Percentiles rank a stretch among this genome's conserved stretches.
Conservation (phyloP, 2,797 vertebrate genomes). For the Anisognathus igniventris region DNA sequence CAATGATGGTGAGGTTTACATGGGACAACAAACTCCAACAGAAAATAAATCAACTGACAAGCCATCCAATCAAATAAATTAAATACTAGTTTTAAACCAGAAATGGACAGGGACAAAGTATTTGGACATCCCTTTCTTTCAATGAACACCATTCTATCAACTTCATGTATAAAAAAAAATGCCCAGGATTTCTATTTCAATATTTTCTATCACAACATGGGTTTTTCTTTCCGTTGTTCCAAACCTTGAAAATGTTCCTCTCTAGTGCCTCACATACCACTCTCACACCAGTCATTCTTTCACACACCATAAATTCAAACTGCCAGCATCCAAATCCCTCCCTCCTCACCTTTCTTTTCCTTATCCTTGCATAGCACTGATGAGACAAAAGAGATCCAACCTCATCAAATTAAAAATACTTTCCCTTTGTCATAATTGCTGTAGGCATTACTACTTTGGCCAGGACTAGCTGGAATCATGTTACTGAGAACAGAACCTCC, state of each 20-base stretch:
- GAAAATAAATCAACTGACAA: neutral
- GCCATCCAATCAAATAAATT: neutral
- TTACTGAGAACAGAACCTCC: conserved; percentile 62
- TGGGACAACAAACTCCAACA: neutral
- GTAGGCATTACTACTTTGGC: conserved; percentile 37
- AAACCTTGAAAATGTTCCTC: neutral
- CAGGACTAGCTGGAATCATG: conserved; percentile 34
- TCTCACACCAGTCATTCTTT: neutral
- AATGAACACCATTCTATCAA: neutral
- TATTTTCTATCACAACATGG: neutral
- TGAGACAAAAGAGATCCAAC: neutral
- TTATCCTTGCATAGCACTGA: neutral
- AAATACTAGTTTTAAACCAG: neutral
- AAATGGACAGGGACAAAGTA: neutral
- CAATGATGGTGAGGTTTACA: neutral
- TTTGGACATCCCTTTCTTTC: neutral
- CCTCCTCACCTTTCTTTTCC: neutral
- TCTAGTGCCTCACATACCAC: neutral
- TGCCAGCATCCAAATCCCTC: neutral
- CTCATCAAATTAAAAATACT: conserved; percentile 19
- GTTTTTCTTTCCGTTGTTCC: neutral
- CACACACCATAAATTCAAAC: neutral
- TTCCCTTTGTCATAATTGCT: conserved; percentile 21
- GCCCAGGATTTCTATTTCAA: neutral
- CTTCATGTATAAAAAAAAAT: neutral